A percentile compares a stretch with the other conserved stretches of the same genome.
Conservation (phyloP, 2,113 vertebrate species). For the Dicaeum eximium region DNA sequence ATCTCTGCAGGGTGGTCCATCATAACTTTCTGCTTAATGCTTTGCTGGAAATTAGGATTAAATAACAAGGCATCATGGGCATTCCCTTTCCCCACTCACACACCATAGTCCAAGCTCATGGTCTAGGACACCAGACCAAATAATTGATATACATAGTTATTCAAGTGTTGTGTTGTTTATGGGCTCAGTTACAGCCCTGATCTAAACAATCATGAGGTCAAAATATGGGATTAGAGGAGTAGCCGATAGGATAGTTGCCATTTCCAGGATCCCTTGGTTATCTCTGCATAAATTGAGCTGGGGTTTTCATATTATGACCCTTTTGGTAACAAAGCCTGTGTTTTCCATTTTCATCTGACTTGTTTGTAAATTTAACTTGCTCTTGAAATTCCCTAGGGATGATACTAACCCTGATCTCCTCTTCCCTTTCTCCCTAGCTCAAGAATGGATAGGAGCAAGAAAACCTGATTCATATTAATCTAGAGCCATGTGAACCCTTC, state of each 20-base stretch:
- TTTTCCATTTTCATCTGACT: not conserved
- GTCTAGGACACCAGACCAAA: not conserved
- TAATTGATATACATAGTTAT: fast-evolving
- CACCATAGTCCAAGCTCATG: not conserved
- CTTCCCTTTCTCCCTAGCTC: not conserved
- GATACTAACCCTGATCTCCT: not conserved
- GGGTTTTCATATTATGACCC: not conserved
- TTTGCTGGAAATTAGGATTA: not conserved
- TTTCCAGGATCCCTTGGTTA: not conserved
- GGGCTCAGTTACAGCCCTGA: not conserved
- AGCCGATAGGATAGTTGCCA: not conserved
- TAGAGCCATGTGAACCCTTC: not conserved
- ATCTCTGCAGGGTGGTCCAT: not conserved
- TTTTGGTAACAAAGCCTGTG: not conserved
- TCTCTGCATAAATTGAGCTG: not conserved
- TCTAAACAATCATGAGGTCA: not conserved
- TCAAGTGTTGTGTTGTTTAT: not conserved
- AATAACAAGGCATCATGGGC: not conserved
- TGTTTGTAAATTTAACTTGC: conserved; percentile 39
- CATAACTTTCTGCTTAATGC: not conserved
- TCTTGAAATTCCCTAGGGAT: conserved; percentile 43
- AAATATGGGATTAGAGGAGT: not conserved
- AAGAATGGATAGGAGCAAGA: not conserved
- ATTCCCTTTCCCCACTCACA: not conserved
- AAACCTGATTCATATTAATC: not conserved